Conservation (phyloP, 2,113 vertebrate species). For the Ceyx margarethae region DNA sequence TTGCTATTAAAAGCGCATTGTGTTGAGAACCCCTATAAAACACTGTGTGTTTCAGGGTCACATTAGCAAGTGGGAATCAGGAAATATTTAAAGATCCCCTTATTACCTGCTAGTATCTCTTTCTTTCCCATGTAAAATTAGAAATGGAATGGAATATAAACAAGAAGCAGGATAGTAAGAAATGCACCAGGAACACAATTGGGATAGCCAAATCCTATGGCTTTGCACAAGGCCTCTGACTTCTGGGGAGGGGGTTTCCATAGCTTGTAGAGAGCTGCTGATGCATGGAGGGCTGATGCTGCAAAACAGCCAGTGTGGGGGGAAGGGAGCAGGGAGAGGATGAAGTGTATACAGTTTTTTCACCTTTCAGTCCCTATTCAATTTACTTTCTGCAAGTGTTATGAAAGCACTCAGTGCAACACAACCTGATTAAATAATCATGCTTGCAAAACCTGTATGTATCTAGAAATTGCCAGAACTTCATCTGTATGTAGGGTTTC, state of each 20-base stretch:
- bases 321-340: neutral
- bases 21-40: slow-evolving; percentile 10
- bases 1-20: neutral
- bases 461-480: slow-evolving; percentile 38
- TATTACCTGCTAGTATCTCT: slow-evolving; percentile 47
- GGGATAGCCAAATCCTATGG: slow-evolving; percentile 41
- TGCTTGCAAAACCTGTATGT: slow-evolving; percentile 38
- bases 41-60: neutral
- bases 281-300: slow-evolving; percentile 62
- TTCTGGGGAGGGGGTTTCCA: slow-evolving; percentile 61
- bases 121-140: slow-evolving; percentile 39
- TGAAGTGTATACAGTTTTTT: slow-evolving; percentile 21
- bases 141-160: slow-evolving; percentile 50
- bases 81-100: slow-evolving; percentile 22
- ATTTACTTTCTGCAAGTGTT: neutral
- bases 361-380: slow-evolving; percentile 17
- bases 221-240: slow-evolving; percentile 34
- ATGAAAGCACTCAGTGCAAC: slow-evolving; percentile 13
- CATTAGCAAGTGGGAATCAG: neutral
- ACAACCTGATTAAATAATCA: slow-evolving; percentile 49
- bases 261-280: slow-evolving; percentile 45
- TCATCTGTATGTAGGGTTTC: slow-evolving; percentile 28
- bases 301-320: slow-evolving; percentile 1
- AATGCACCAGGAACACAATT: slow-evolving; percentile 13
- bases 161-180: slow-evolving; percentile 1